phyloP scores from a whole-genome alignment of 2,888 invertebrate genomes.

The Rotaria socialis region DNA sequence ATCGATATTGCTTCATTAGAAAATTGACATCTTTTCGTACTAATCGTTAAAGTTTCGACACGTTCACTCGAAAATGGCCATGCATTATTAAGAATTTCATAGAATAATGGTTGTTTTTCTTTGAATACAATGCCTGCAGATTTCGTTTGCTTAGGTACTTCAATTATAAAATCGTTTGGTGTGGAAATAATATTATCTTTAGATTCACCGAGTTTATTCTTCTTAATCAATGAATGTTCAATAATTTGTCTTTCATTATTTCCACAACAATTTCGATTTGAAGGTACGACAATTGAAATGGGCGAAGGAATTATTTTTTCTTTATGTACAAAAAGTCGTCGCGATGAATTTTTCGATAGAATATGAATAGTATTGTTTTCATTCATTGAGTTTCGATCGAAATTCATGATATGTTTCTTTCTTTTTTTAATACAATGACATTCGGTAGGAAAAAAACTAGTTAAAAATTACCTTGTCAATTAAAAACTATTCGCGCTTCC shows the following conservation, averaged over 20 bases:
- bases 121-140: too few relatives aligned
- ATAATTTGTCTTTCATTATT: background rate
- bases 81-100: background rate
- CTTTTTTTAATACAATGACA: too few relatives aligned
- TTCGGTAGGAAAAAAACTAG: background rate
- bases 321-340: background rate
- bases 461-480: background rate
- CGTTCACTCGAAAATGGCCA: background rate
- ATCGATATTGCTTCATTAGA: slow-evolving; percentile 28
- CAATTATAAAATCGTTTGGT: background rate
- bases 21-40: slow-evolving; percentile 14
- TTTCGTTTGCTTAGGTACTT: background rate
- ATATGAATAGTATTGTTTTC: background rate
- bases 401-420: too few relatives aligned
- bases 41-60: background rate
- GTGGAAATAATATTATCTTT: background rate
- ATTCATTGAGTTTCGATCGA: background rate
- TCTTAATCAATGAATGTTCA: background rate
- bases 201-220: background rate
- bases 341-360: background rate
- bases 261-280: slow-evolving; percentile 14
- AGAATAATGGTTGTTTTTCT: background rate
- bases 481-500: background rate
- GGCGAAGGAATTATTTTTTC: background rate
- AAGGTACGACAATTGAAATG: background rate